Evolutionary conservation across 2,113 vertebrate genomes (phyloP).

Genomic region (Cavia aperea): DNA sequence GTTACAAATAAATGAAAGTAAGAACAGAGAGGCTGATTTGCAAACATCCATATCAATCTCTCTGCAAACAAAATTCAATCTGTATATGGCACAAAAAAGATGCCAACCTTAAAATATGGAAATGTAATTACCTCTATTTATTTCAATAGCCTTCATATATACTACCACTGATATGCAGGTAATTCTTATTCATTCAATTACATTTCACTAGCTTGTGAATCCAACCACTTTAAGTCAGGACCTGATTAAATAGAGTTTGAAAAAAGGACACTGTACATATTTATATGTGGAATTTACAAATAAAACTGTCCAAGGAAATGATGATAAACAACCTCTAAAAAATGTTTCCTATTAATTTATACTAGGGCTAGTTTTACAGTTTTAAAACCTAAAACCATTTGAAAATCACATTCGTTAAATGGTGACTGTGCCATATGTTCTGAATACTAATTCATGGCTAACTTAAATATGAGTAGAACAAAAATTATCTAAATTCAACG

Average conservation of each 20-base stretch:
- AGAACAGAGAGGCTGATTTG: not conserved
- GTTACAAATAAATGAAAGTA: not conserved
- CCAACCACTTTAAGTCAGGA: constrained; percentile 57
- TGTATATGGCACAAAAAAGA: not conserved
- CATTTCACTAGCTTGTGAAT: not conserved
- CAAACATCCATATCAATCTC: not conserved
- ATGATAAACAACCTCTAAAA: constrained; percentile 79
- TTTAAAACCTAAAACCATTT: constrained; percentile 54
- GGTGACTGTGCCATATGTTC: constrained; percentile 46
- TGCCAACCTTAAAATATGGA: not conserved
- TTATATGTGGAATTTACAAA: constrained; percentile 74
- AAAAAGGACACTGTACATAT: constrained; percentile 76
- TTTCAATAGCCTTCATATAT: not conserved
- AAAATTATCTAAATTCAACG: constrained; percentile 44
- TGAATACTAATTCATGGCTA: constrained; percentile 47
- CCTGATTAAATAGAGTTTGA: constrained; percentile 81
- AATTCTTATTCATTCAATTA: not conserved
- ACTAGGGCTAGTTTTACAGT: constrained; percentile 21
- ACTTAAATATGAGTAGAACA: constrained; percentile 41
- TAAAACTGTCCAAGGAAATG: constrained; percentile 83
- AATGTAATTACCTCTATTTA: not conserved
- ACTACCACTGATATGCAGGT: not conserved
- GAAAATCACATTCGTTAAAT: constrained; percentile 52
- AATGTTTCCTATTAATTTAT: constrained; percentile 47
- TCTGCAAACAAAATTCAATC: not conserved